Evolutionary conservation across 1,140 invertebrate genomes (phyloP).

Genomic region (Leptestheria dahalacensis): DNA sequence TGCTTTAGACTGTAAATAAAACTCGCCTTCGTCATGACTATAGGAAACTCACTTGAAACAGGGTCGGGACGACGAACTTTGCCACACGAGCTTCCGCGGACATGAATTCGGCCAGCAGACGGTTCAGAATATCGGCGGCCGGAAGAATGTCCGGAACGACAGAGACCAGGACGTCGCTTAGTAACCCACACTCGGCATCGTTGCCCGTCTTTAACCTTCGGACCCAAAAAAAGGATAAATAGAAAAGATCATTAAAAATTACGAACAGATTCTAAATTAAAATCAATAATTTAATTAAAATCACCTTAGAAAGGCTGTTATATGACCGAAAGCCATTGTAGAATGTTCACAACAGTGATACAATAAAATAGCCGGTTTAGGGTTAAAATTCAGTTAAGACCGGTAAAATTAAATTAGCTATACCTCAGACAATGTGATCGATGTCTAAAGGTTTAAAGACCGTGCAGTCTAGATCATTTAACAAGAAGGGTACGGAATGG

Average conservation of each 20-base stretch:
- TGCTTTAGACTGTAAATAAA: no score
- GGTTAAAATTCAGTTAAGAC: no score
- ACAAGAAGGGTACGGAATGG: no score
- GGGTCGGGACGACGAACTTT: neutral
- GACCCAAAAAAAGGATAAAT: neutral
- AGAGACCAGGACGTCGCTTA: neutral
- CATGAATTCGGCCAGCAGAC: conserved; percentile 10
- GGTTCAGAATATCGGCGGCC: conserved; percentile 11
- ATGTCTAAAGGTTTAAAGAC: no score
- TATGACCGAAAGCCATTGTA: no score
- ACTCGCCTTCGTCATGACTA: no score
- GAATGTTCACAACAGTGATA: no score
- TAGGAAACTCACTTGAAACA: neutral
- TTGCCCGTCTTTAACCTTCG: conserved; percentile 1
- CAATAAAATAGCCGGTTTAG: no score
- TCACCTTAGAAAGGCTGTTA: no score
- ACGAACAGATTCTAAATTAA: neutral
- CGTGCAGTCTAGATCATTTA: no score
- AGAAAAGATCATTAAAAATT: neutral
- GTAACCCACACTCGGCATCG: neutral
- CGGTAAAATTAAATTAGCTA: no score
- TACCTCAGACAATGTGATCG: no score
- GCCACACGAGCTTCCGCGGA: neutral
- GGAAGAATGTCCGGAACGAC: conserved; percentile 10
- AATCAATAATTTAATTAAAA: neutral